Evolutionary conservation across 2,797 vertebrate genomes (phyloP).

Genomic region (Staurois parvus): DNA sequence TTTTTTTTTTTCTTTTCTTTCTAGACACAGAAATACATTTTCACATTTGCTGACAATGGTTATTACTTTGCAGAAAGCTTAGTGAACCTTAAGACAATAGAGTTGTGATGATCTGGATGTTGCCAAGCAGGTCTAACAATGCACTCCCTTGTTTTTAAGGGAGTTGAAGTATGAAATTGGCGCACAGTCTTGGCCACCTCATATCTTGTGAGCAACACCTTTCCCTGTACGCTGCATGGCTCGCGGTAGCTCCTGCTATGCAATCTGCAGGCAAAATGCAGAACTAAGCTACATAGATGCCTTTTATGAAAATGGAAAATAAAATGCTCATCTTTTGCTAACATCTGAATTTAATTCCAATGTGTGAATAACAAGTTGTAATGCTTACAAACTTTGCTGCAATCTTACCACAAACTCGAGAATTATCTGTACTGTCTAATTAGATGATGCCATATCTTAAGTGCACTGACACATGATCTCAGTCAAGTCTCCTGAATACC

Average conservation of each 20-base stretch:
- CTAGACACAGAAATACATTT: constrained; percentile 38
- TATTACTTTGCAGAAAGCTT: constrained; percentile 50
- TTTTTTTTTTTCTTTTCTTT: neutral
- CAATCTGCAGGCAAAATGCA: constrained; percentile 60
- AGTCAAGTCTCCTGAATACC: constrained; percentile 31
- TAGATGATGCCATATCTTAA: constrained; percentile 51
- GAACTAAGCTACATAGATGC: constrained; percentile 51
- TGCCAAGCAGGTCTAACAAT: constrained; percentile 62
- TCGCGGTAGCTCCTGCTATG: constrained; percentile 57
- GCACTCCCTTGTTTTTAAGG: constrained; percentile 61
- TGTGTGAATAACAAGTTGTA: constrained; percentile 64
- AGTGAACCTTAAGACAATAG: constrained; percentile 58
- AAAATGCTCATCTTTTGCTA: constrained; percentile 65
- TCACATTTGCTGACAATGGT: constrained; percentile 54
- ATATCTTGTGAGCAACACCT: constrained; percentile 60
- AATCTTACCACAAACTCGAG: constrained; percentile 62
- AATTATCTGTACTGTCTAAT: constrained; percentile 71
- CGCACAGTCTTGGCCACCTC: constrained; percentile 36
- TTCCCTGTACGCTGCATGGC: constrained; percentile 21
- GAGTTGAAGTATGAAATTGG: constrained; percentile 62
- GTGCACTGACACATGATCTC: constrained; percentile 58
- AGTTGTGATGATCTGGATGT: constrained; percentile 58
- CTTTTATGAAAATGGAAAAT: constrained; percentile 60
- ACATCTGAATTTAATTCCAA: constrained; percentile 66
- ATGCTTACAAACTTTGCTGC: constrained; percentile 65